Evolutionary conservation across 2,797 vertebrate species (phyloP).

Genomic region (Xenentodon cancila): DNA sequence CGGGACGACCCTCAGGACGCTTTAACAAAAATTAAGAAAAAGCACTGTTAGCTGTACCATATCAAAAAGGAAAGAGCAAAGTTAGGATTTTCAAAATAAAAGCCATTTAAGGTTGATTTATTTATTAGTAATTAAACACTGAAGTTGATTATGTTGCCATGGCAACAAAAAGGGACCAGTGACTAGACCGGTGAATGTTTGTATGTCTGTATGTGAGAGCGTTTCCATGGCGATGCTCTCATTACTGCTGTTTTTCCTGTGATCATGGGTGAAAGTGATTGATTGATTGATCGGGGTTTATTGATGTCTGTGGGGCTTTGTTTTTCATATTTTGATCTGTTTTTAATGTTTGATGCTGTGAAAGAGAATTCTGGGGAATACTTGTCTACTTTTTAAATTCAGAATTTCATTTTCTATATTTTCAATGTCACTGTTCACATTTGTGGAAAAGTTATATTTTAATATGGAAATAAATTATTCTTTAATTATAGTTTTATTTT

Average conservation of each 20-base stretch:
- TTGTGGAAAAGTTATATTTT: no score
- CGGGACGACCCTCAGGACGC: no score
- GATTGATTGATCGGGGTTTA: no score
- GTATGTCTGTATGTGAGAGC: not conserved
- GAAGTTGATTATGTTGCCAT: not conserved
- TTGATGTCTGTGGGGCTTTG: not conserved
- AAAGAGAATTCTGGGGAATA: constrained; percentile 3
- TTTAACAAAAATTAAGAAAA: no score
- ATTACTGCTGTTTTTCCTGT: constrained; percentile 12
- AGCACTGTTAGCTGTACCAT: not conserved
- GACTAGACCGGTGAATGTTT: not conserved
- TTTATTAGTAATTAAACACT: constrained; percentile 22
- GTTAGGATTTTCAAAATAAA: constrained; percentile 4
- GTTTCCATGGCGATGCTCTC: constrained; percentile 21
- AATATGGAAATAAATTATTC: no score
- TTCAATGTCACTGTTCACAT: not conserved
- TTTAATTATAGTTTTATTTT: no score
- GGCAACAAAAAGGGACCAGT: constrained; percentile 27
- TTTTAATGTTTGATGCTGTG: constrained; percentile 17
- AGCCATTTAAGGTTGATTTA: constrained; percentile 2
- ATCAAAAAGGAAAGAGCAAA: not conserved
- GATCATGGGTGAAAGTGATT: not conserved
- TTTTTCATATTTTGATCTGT: not conserved
- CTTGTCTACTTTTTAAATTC: constrained; percentile 6
- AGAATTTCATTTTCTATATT: constrained; percentile 10